A percentile compares a stretch with the other conserved stretches of the same genome.
Evolutionary conservation across 1,140 invertebrate genomes (phyloP).

Genomic region (Drosophila kepulauana): DNA sequence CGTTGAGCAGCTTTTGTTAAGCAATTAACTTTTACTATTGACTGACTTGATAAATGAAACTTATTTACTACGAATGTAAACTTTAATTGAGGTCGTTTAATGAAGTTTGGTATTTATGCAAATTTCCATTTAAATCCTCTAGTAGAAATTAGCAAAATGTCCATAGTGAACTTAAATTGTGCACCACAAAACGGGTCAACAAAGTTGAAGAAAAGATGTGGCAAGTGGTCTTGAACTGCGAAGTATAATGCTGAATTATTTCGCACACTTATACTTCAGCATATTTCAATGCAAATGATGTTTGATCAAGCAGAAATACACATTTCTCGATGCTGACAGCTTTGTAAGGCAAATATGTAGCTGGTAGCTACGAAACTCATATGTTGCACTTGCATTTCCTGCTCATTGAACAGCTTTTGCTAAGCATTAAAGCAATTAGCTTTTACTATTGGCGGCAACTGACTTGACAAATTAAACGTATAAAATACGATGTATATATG

Average conservation of each 20-base stretch:
- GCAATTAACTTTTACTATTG: neutral
- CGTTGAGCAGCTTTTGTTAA: too few relatives aligned
- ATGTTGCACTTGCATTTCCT: neutral
- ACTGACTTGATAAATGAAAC: too few relatives aligned
- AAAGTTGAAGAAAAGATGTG: neutral
- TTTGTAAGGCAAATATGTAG: neutral
- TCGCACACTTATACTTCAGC: too few relatives aligned
- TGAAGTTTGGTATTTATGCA: neutral
- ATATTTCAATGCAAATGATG: neutral
- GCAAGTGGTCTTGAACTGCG: neutral
- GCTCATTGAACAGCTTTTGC: too few relatives aligned
- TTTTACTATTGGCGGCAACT: neutral
- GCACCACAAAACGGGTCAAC: neutral
- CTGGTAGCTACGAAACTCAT: neutral
- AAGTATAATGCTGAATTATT: too few relatives aligned
- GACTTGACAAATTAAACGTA: neutral
- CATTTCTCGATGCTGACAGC: neutral
- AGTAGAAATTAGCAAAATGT: neutral
- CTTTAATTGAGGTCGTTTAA: neutral
- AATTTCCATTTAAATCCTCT: neutral
- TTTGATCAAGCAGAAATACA: neutral
- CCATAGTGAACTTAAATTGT: conserved; percentile 2
- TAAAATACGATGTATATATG: neutral
- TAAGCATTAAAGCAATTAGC: neutral
- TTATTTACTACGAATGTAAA: neutral